Conservation (phyloP, 2,888 invertebrate species). For the Rhingia rostrata region DNA sequence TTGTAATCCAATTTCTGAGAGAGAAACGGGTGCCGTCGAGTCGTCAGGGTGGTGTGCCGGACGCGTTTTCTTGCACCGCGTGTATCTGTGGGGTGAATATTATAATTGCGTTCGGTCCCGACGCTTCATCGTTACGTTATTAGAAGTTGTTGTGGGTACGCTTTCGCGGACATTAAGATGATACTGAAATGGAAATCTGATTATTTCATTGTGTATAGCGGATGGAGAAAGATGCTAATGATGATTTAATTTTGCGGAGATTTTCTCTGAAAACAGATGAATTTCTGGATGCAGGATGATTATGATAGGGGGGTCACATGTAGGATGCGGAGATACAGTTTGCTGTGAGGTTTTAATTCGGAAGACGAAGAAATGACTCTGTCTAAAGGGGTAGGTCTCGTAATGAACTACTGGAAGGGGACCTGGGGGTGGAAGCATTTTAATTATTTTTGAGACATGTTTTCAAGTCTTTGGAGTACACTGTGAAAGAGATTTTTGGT, state of each 20-base stretch:
- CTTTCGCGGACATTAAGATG: slow-evolving; percentile 62
- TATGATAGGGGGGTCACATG: neutral
- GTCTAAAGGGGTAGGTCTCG: too few relatives aligned
- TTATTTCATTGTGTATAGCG: slow-evolving; percentile 51
- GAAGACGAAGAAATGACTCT: too few relatives aligned
- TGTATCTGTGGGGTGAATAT: slow-evolving; percentile 49
- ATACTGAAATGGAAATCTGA: slow-evolving; percentile 67
- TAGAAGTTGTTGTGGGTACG: slow-evolving; percentile 1
- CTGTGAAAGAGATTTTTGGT: too few relatives aligned
- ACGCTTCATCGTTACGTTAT: slow-evolving; percentile 1
- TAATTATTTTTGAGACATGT: too few relatives aligned
- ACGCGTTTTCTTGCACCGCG: slow-evolving; percentile 7
- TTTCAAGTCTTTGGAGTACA: too few relatives aligned
- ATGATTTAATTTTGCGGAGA: slow-evolving; percentile 69
- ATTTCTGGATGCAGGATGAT: slow-evolving; percentile 9
- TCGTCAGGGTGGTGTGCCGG: neutral
- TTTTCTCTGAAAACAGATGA: slow-evolving; percentile 39
- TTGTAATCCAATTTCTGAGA: slow-evolving; percentile 69
- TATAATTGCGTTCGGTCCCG: slow-evolving; percentile 54
- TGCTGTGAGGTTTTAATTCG: neutral
- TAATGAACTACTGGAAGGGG: too few relatives aligned
- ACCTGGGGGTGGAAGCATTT: too few relatives aligned
- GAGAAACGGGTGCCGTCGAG: neutral
- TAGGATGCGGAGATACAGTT: neutral
- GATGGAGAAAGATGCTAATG: slow-evolving; percentile 64